Base-by-base conservation (phyloP, 2,888 invertebrate species). In the Synanthedon tipuliformis region DNA sequence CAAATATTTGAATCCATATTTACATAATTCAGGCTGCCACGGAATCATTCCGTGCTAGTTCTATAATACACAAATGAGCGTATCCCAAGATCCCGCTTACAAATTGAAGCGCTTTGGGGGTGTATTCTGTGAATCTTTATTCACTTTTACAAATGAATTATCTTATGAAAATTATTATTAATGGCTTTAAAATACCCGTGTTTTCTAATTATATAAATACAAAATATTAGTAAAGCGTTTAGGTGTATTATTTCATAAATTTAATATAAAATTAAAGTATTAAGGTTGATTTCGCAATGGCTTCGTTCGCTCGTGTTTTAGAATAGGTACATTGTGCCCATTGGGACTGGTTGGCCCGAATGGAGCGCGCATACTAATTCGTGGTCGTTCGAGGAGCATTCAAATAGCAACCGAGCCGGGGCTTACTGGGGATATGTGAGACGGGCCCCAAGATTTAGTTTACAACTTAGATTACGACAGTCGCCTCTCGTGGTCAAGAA, bases 61-160 rank as follows among this genome's bases (percentile, higher is more conserved):
- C 75, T 73, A 76, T 83, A 75, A 75, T 78, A 82, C 78, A 78
- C 81, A 69, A 85, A 86, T 85, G 84, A 83, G 81, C 82, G 78
- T 82, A 85, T 84, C 86, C 86, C 83, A 81, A 87, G 87, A 86
- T 85, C 85, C 84, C 80, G 68, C 77, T 78, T 73, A 81, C 85
- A 86, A 86, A 85, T 86, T 86, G 85, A 76, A 77, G 81, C 66
- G 66, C 64, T 71, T 61, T 56, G 64, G 62, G 62, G 75, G 63
- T 62, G 63, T 82, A 86, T 85, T 86, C 81, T 73, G 72, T 45
- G n/a, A 45, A 34, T 34, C 34, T 34, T 10, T 34, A 34, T 34
- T 34, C 34, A 34, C 34, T 34, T 34, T 34, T 34, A 34, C 34
- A 10, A 34, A 8, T 34, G 10, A 18, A 34, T 34, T 34, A 34